These are phyloP conservation scores for Epirrhoe tristata DNA, from an alignment of 2,888 invertebrate species.

Conservation along the genomic window DNA sequence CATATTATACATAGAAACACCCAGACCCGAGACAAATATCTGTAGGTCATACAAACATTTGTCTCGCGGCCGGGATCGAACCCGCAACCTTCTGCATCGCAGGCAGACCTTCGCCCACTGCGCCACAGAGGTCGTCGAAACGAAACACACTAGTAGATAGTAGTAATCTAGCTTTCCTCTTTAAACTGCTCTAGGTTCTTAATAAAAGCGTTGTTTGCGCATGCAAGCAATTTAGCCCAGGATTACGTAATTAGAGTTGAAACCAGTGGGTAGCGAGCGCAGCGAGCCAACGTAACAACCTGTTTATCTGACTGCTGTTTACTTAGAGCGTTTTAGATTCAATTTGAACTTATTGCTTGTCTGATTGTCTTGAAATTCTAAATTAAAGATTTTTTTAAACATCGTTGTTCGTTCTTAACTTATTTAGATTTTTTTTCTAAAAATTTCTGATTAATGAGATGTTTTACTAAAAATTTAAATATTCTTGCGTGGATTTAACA, in stretches of 20 bases:
- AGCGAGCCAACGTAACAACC: neutral
- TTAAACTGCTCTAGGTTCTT: neutral
- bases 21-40: too few species aligned
- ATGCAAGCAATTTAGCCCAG: constrained; percentile 22
- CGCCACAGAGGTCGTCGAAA: too few species aligned
- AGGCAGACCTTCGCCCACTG: too few species aligned
- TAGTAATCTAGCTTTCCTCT: neutral
- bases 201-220: constrained; percentile 16
- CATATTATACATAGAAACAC: too few species aligned
- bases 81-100: too few species aligned
- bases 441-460: too few species aligned
- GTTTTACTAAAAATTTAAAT: too few species aligned
- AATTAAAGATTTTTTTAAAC: neutral
- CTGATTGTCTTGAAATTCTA: neutral
- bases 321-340: neutral
- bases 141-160: neutral
- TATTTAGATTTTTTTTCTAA: too few species aligned
- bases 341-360: neutral
- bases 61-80: too few species aligned
- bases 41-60: too few species aligned
- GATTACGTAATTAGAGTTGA: constrained; percentile 20
- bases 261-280: constrained; percentile 1
- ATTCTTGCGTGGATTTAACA: too few species aligned
- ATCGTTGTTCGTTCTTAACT: too few species aligned
- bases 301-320: constrained; percentile 6